Base-by-base conservation (phyloP, 2,113 vertebrate species). In the Psephotus haematonotus region DNA sequence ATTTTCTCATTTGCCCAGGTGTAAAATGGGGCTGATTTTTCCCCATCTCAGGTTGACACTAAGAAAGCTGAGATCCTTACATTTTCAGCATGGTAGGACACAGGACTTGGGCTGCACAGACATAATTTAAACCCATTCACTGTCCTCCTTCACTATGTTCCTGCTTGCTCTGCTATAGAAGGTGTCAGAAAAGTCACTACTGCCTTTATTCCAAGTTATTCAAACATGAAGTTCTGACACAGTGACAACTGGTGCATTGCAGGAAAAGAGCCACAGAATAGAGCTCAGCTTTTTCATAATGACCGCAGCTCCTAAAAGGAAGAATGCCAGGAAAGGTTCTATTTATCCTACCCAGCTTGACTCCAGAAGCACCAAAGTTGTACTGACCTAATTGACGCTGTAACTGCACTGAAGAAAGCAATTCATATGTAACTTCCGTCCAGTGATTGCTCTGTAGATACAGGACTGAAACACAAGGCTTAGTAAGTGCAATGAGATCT, bases 21-120 rank as follows among this genome's bases (percentile, higher is more conserved):
- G n/a, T n/a, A 63, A 78, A 84, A 79, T 5, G 14, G 37, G 27
- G 19, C 7, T 60, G 41, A 18, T 62, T 75, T 79, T 92, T 79
- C 20, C 28, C 18, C 44, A 77, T 24, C 8, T 75, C 16, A 33
- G 0, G 2, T 6, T 41, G 35, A 31, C 1, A 3, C 3, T 39
- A 17, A 55, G 50, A 68, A 81, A 23, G 43, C 27, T 41, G 52
- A 85, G 37, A 43, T 15, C 37, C 31, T 52, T 63, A 27, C 15
- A 3, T 50, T 62, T 86, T 47, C 49, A 53, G 0, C 23, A 16
- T 5, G 6, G 13, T 37, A 62, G 44, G 47, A 70, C 19, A 18
- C 25, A 80, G 27, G 29, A 46, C 19, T 71, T 49, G 6, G 43
- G 11, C 12, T 53, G 20, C 1, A 2, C 24, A 65, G 17, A 11